Percentiles rank a stretch among this genome's conserved stretches.
Evolutionary conservation across 2,113 vertebrate species (phyloP).

Genomic region (Trachemys scripta): DNA sequence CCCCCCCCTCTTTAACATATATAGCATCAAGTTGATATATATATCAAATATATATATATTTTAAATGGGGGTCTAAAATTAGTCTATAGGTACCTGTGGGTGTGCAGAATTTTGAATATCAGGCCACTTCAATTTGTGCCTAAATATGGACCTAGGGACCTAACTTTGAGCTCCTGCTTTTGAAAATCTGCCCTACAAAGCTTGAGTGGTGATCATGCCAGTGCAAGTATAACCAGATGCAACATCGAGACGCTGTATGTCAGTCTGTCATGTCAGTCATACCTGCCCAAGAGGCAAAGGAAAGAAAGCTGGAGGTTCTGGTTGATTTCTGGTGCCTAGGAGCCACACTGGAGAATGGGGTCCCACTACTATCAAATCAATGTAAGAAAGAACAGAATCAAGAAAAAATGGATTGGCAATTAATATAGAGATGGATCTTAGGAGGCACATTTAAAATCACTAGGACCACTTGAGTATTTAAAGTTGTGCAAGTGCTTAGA

Average conservation of each 20-base stretch:
- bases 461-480: neutral
- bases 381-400: neutral
- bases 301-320: neutral
- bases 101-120: neutral
- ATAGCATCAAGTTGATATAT: neutral
- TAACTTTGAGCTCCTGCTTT: neutral
- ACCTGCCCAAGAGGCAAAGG: neutral
- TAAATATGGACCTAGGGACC: neutral
- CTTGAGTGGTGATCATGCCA: neutral
- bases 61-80: neutral
- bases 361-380: neutral
- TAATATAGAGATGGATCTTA: neutral
- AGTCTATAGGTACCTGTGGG: neutral
- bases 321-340: neutral
- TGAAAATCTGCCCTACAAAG: neutral
- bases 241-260: neutral
- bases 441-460: neutral
- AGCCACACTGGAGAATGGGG: neutral
- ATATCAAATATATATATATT: too few species aligned
- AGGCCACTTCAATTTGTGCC: neutral
- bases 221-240: neutral
- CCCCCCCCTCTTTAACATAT: too few species aligned
- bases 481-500: neutral
- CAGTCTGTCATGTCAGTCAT: neutral
- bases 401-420: neutral